A percentile compares a stretch with the other conserved stretches of the same genome.
Evolutionary conservation across 2,113 vertebrate genomes (phyloP).

Genomic region (Puntigrus tetrazona): DNA sequence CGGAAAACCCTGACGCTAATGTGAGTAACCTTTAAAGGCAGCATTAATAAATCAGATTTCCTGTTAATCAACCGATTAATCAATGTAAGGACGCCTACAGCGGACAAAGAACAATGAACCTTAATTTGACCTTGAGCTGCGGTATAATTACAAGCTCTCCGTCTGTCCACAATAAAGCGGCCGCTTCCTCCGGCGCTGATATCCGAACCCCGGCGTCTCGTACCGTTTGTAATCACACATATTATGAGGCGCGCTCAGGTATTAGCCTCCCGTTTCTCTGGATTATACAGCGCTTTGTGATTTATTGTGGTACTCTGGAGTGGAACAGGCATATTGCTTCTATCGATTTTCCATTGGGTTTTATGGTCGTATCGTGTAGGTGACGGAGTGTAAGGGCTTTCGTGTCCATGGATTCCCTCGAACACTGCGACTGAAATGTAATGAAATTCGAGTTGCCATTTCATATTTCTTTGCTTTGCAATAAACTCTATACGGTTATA

Average conservation of each 20-base stretch:
- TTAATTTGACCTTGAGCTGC: constrained; percentile 3
- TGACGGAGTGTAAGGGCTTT: constrained; percentile 7
- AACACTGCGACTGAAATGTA: not conserved
- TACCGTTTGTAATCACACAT: constrained; percentile 9
- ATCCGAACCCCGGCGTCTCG: not conserved
- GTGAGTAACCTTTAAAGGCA: constrained; percentile 26
- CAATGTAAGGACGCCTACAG: not conserved
- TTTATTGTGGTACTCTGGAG: constrained; percentile 41
- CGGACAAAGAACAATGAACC: not conserved
- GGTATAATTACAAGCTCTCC: not conserved
- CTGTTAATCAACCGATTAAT: constrained; percentile 34
- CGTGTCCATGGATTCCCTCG: not conserved
- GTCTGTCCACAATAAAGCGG: not conserved
- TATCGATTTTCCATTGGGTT: constrained; percentile 55
- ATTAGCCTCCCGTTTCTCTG: constrained; percentile 31
- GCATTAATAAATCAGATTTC: constrained; percentile 31
- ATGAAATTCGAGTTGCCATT: constrained; percentile 4
- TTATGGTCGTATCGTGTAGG: constrained; percentile 50
- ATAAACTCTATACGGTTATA: not conserved
- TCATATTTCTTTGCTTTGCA: not conserved
- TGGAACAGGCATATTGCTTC: constrained; percentile 44
- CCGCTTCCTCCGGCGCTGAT: not conserved
- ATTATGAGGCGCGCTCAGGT: constrained; percentile 32
- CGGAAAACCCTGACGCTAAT: not conserved
- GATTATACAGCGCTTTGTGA: constrained; percentile 37